These are phyloP conservation scores for Alauda arvensis DNA, from an alignment of 2,797 vertebrate species.

Conservation along the genomic window DNA sequence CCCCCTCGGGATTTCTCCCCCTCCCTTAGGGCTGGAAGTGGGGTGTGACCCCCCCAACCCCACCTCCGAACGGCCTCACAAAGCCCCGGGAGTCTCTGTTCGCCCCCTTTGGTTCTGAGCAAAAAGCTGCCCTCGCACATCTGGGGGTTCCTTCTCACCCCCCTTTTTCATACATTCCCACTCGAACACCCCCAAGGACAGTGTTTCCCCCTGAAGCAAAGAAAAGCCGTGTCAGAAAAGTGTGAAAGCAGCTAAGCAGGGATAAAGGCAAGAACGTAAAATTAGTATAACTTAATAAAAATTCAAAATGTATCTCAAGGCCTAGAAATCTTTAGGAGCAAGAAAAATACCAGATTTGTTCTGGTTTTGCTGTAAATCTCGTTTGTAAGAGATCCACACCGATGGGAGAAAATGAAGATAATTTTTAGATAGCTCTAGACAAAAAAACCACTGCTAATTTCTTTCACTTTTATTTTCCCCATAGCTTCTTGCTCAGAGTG, in stretches of 20 bases:
- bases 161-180: fast-evolving
- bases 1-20: neutral
- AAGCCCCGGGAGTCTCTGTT: too few species aligned
- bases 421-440: neutral
- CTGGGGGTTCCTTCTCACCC: fast-evolving
- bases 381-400: fast-evolving
- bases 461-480: slow-evolving; percentile 52
- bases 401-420: neutral
- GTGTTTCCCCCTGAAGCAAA: neutral
- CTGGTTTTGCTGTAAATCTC: neutral
- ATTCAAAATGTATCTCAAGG: neutral
- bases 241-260: neutral
- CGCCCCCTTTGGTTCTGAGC: fast-evolving
- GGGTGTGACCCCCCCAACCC: too few species aligned
- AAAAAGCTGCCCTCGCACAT: neutral
- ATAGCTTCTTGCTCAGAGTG: neutral
- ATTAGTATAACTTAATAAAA: neutral
- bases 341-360: neutral
- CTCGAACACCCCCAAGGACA: fast-evolving
- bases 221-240: fast-evolving
- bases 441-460: neutral
- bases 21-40: neutral
- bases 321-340: neutral
- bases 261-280: neutral
- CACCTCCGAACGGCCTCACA: neutral